Conservation (phyloP, 2,113 vertebrate species). For the Upupa epops region DNA sequence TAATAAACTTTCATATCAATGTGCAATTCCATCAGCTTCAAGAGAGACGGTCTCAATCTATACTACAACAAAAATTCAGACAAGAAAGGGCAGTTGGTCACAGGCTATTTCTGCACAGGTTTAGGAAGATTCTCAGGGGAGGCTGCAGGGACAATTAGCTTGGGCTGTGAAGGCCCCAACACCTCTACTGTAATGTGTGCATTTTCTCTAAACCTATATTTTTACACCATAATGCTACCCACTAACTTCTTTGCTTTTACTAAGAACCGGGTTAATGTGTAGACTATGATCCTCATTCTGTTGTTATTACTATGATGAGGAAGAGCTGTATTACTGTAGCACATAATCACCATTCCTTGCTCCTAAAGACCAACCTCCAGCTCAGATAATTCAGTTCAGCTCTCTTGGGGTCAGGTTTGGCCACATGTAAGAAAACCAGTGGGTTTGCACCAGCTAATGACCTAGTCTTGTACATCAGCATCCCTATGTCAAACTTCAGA, state of each 20-base stretch:
- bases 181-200: not conserved
- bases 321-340: not conserved
- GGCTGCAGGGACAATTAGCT: not conserved
- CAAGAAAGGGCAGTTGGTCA: not conserved
- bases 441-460: not conserved
- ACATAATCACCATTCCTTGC: not conserved
- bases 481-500: not conserved
- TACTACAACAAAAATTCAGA: not conserved
- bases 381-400: not conserved
- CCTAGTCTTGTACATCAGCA: not conserved
- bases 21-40: not conserved
- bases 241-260: not conserved
- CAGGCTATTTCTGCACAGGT: not conserved
- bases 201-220: not conserved
- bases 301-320: not conserved
- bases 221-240: not conserved
- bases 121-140: not conserved
- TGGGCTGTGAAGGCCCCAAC: rapidly evolving
- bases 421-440: not conserved
- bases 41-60: not conserved
- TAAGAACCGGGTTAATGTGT: not conserved
- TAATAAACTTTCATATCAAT: not conserved
- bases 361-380: not conserved
- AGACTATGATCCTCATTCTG: not conserved
- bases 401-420: not conserved